phyloP scores from a whole-genome alignment of 2,888 invertebrate species.

The Tricholauxania praeusta region DNA sequence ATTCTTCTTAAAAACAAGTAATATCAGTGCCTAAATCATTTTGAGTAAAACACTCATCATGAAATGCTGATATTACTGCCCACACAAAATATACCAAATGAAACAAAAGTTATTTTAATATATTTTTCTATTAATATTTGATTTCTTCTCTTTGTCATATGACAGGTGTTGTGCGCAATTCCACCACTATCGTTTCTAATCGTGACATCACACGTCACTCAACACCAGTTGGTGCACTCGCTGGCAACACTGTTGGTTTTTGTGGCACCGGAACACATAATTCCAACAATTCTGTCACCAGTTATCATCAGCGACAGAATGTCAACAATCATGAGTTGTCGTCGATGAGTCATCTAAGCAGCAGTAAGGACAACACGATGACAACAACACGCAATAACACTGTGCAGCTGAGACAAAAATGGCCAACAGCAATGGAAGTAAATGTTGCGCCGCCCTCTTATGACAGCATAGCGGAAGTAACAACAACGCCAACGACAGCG shows the following conservation, averaged over 20 bases:
- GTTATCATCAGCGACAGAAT: constrained; percentile 46
- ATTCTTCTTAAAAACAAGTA: too few species aligned
- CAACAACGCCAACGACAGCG: constrained; percentile 40
- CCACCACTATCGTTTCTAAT: constrained; percentile 53
- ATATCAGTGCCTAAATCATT: too few species aligned
- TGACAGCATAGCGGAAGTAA: constrained; percentile 41
- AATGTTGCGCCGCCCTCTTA: constrained; percentile 22
- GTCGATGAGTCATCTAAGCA: constrained; percentile 32
- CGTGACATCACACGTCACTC: constrained; percentile 53
- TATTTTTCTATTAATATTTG: too few species aligned
- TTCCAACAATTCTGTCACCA: constrained; percentile 3
- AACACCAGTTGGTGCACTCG: constrained; percentile 46
- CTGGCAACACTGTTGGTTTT: constrained; percentile 41
- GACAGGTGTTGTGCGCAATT: constrained; percentile 57
- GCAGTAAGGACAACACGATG: constrained; percentile 41
- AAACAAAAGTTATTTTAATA: too few species aligned
- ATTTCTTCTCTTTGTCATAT: too few species aligned
- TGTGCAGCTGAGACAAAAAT: constrained; percentile 40
- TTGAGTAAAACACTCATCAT: too few species aligned
- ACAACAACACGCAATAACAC: constrained; percentile 25
- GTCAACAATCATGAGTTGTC: constrained; percentile 47
- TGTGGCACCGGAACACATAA: constrained; percentile 3
- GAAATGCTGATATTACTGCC: too few species aligned
- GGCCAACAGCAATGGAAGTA: constrained; percentile 29
- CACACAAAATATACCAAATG: too few species aligned